These are phyloP conservation scores for Morpho achilles DNA, from an alignment of 2,888 invertebrate genomes.

Conservation along the genomic window DNA sequence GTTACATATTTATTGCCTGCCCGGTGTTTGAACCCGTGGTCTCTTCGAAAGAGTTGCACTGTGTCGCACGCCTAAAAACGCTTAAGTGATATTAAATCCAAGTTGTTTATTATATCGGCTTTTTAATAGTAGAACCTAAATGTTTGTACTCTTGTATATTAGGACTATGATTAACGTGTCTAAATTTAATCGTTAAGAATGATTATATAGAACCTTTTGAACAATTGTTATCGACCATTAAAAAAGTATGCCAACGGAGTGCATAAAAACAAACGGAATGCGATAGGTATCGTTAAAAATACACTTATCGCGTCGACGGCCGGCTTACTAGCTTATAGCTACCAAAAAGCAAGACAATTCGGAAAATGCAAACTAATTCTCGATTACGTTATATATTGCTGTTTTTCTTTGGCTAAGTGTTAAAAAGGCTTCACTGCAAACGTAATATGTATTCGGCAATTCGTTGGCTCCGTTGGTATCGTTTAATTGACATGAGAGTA, in stretches of 20 bases:
- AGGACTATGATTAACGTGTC: slow-evolving; percentile 1
- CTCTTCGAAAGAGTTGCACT: no score
- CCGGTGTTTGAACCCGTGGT: no score
- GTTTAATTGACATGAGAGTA: slow-evolving; percentile 58
- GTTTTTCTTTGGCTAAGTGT: slow-evolving; percentile 31
- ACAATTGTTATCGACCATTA: neutral
- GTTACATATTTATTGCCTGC: no score
- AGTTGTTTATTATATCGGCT: no score
- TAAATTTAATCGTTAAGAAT: slow-evolving; percentile 1
- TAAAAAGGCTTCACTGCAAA: slow-evolving; percentile 36
- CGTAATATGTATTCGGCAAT: slow-evolving; percentile 47
- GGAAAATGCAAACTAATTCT: slow-evolving; percentile 27
- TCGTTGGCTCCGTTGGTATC: slow-evolving; percentile 55
- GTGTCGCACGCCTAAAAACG: no score
- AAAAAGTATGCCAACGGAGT: slow-evolving; percentile 4
- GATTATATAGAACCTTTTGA: no score
- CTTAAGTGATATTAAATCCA: no score
- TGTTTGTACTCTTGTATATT: neutral
- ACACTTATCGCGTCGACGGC: slow-evolving; percentile 52
- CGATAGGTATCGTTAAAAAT: slow-evolving; percentile 58
- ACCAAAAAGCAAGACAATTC: slow-evolving; percentile 32
- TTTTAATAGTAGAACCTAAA: no score
- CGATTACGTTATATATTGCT: slow-evolving; percentile 45
- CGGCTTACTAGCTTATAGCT: slow-evolving; percentile 29
- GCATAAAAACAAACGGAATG: slow-evolving; percentile 47